Evolutionary conservation across 1,140 invertebrate genomes (phyloP).

Genomic region (Copidosoma floridanum): DNA sequence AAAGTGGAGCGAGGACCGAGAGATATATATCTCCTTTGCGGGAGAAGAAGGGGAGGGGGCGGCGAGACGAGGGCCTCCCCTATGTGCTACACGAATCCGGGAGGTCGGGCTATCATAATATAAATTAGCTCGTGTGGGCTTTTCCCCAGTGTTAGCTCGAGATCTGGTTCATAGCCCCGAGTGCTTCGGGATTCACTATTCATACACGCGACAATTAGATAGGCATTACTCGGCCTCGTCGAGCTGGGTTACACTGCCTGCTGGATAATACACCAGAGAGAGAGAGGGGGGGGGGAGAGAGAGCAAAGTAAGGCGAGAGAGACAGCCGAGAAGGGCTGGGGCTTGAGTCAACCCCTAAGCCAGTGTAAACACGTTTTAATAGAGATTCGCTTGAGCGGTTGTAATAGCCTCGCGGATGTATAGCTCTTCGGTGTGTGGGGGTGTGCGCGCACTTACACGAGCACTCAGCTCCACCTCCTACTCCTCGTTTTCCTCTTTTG

Average conservation of each 20-base stretch:
- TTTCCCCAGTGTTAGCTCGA: slow-evolving; percentile 51
- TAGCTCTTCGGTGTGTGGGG: too few species aligned
- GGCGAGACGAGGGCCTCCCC: slow-evolving; percentile 28
- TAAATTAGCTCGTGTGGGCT: slow-evolving; percentile 58
- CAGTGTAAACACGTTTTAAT: slow-evolving; percentile 60
- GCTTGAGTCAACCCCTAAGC: slow-evolving; percentile 58
- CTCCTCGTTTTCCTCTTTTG: slow-evolving; percentile 9
- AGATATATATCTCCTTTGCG: background rate
- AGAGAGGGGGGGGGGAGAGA: slow-evolving; percentile 33
- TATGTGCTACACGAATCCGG: too few species aligned
- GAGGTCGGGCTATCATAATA: slow-evolving; percentile 56
- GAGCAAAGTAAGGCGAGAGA: slow-evolving; percentile 42
- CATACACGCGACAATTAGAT: slow-evolving; percentile 60
- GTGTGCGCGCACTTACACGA: too few species aligned
- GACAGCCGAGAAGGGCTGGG: slow-evolving; percentile 38
- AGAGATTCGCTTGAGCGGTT: slow-evolving; percentile 59
- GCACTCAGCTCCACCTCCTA: background rate
- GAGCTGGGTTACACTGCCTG: slow-evolving; percentile 1
- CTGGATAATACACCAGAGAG: too few species aligned
- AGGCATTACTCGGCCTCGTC: slow-evolving; percentile 51
- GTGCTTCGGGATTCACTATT: slow-evolving; percentile 58
- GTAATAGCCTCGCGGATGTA: slow-evolving; percentile 59
- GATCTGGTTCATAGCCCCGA: slow-evolving; percentile 55
- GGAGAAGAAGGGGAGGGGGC: background rate
- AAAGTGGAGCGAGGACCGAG: background rate